Conservation (phyloP, 1,140 invertebrate species). For the Meloidogyne chitwoodi region DNA sequence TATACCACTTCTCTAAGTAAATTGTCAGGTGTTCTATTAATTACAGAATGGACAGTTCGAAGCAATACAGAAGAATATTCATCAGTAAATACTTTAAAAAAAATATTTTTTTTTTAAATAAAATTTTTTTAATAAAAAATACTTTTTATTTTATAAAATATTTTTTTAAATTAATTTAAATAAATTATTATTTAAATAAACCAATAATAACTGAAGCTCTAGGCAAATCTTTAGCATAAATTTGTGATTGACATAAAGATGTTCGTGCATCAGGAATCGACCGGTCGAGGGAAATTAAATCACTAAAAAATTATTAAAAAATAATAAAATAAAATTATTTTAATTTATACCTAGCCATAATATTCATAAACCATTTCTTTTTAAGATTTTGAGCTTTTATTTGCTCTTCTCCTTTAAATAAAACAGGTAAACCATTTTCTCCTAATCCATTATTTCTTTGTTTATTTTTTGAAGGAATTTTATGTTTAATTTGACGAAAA, state of each 20-base stretch:
- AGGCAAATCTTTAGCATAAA: constrained; percentile 36
- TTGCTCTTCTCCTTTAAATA: constrained; percentile 31
- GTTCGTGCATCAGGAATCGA: constrained; percentile 24
- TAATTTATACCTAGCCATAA: constrained; percentile 29
- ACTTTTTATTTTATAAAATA: too few species aligned
- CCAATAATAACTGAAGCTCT: constrained; percentile 32
- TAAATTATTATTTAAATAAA: neutral
- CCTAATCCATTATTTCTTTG: constrained; percentile 16
- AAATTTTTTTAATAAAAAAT: too few species aligned
- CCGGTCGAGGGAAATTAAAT: constrained; percentile 44
- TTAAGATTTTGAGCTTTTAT: constrained; percentile 26
- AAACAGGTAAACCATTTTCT: constrained; percentile 31
- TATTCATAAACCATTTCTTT: constrained; percentile 45
- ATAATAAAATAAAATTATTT: constrained; percentile 2
- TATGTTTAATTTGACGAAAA: neutral
- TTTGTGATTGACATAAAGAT: constrained; percentile 14
- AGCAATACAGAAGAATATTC: constrained; percentile 79
- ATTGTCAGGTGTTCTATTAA: constrained; percentile 63
- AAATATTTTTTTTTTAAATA: neutral
- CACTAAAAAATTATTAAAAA: constrained; percentile 34
- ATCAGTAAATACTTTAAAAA: constrained; percentile 74
- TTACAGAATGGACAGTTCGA: constrained; percentile 76
- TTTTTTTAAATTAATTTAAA: too few species aligned
- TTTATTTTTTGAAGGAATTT: neutral
- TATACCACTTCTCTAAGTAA: neutral